These are phyloP conservation scores for Climacteris rufus DNA, from an alignment of 2,113 vertebrate species.

Conservation along the genomic window DNA sequence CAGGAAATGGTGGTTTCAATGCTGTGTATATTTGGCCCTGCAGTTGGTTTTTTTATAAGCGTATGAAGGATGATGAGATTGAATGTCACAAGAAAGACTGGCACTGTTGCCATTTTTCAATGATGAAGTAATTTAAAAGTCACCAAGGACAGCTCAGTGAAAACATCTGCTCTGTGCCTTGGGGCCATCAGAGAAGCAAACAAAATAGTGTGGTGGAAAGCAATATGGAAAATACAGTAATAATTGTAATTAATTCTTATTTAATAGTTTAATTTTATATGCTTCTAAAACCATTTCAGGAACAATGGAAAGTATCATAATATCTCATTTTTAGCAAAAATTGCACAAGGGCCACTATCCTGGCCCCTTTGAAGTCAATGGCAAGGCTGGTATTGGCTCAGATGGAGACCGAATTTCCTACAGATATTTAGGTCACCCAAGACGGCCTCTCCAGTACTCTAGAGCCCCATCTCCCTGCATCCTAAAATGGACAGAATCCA, in stretches of 20 bases:
- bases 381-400: background rate
- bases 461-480: background rate
- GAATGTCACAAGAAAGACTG: background rate
- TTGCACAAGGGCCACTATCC: background rate
- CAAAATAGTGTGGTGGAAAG: slow-evolving; percentile 3
- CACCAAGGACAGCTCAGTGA: slow-evolving; percentile 17
- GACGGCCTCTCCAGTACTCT: background rate
- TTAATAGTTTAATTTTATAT: background rate
- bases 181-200: background rate
- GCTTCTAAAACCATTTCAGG: background rate
- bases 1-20: background rate
- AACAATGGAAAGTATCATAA: background rate
- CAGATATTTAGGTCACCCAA: background rate
- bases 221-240: background rate
- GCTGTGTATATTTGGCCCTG: background rate
- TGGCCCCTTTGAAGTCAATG: background rate
- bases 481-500: background rate
- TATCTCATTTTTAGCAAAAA: background rate
- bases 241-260: background rate
- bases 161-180: slow-evolving; percentile 32
- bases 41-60: background rate
- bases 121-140: slow-evolving; percentile 26
- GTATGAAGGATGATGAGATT: background rate
- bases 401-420: background rate
- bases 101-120: background rate